These are phyloP conservation scores for Cylindroiulus punctatus DNA, from an alignment of 2,888 invertebrate species.

Conservation along the genomic window DNA sequence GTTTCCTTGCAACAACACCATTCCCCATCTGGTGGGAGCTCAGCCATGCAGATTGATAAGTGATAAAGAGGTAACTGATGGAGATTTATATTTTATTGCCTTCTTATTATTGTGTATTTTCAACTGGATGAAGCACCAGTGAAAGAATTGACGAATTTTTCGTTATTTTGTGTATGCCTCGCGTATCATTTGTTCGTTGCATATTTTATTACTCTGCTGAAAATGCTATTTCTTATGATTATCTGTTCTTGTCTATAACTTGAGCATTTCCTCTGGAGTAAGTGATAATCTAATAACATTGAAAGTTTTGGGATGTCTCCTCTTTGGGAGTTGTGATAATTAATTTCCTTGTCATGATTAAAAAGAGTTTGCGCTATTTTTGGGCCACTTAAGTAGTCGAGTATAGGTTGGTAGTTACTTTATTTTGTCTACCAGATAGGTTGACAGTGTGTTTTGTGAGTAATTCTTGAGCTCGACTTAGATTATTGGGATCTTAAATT, in stretches of 20 bases:
- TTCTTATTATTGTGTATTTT: slow-evolving; percentile 16
- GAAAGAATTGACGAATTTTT: background rate
- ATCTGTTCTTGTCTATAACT: background rate
- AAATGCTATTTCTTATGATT: background rate
- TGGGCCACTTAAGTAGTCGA: background rate
- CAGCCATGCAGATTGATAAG: slow-evolving; percentile 53
- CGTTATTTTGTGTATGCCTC: background rate
- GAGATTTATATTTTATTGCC: slow-evolving; percentile 34
- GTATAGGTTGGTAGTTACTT: background rate
- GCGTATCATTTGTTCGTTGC: background rate
- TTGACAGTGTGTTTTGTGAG: background rate
- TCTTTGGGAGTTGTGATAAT: background rate
- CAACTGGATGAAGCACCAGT: background rate
- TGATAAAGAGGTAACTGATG: slow-evolving; percentile 26
- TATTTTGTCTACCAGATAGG: background rate
- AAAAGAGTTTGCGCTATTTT: background rate
- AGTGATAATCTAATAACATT: background rate
- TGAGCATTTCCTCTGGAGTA: slow-evolving; percentile 2
- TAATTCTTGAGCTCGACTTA: background rate
- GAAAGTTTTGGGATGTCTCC: background rate
- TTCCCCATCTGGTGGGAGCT: background rate
- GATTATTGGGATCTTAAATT: background rate
- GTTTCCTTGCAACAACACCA: slow-evolving; percentile 46
- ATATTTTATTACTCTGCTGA: background rate
- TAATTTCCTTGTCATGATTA: background rate